Base-by-base conservation (phyloP, 2,888 invertebrate species). In the Trissoscelio sp. region DNA sequence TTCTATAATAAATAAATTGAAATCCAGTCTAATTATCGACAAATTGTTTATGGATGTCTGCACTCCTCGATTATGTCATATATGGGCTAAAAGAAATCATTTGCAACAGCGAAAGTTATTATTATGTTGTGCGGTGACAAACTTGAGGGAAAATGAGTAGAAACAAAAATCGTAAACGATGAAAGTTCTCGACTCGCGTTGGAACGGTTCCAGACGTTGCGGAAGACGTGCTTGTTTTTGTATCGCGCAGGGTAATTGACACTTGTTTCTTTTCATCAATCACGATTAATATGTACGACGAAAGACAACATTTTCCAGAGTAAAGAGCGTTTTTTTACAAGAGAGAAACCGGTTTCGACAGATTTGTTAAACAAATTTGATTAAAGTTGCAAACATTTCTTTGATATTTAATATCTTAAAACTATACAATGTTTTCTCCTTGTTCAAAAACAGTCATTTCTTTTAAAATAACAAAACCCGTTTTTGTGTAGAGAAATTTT, bases 251-350 rank as follows among this genome's bases (percentile, higher is more conserved):
- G 22, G 55, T 78, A 78, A 70, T 64, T 78, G 57, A 57, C 67
- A 64, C 70, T 64, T 53, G 3, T 78, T 70, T 70, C 14, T 48
- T n/a, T 57, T 31, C 24, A 60, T 70, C 60, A 66, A 66, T 67
- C 55, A 79, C 73, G 24, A 73, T 78, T 64, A 64, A 78, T 78
- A 78, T 78, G 78, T 70, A 57, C 12, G 34, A 62, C 62, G 39
- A 55, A 37, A 31, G 16, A 20, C 37, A 7, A 34, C 53, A 69
- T 57, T 69, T 62, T 67, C 28, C 44, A 75, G 14, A 58, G 67
- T 42, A 67, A 75, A 74, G 48, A 18, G 20, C 28, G 31, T 64
- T 74, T 46, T n/a, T 66, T 64, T 37, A 31, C 18, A 39, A 24
- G 5, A 64, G 64, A 31, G 74, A 74, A 74, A 74, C 64, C 34